phyloP scores from a whole-genome alignment of 2,888 invertebrate genomes.

The Schizaphis graminum region DNA sequence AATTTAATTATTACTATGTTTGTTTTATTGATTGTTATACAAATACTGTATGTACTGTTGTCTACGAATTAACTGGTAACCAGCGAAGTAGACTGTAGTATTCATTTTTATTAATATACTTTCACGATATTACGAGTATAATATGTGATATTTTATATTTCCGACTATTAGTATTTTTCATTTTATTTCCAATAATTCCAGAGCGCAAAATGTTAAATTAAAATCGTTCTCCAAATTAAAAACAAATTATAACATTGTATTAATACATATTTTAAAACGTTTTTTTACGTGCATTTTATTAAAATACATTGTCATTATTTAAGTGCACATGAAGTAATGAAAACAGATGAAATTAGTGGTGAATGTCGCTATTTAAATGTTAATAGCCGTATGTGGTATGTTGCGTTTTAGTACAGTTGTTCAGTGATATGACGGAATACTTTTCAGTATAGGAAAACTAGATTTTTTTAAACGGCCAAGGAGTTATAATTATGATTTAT shows the following conservation, averaged over 20 bases:
- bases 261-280: not conserved
- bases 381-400: not conserved
- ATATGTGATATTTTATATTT: not conserved
- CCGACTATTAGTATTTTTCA: not conserved
- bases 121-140: not conserved
- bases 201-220: not conserved
- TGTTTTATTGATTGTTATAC: not conserved
- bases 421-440: not conserved
- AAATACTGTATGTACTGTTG: not conserved
- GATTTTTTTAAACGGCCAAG: not conserved
- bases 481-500: not conserved
- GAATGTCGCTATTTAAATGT: not conserved
- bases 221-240: not conserved
- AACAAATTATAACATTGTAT: not conserved
- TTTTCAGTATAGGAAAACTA: not conserved
- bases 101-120: not conserved
- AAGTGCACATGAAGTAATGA: not conserved
- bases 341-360: not conserved
- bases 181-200: not conserved
- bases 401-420: not conserved
- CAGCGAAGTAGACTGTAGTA: not conserved
- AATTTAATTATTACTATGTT: not conserved
- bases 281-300: not conserved
- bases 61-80: not conserved
- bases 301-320: not conserved